Conservation (phyloP, 1,140 invertebrate genomes). For the Zaprionus tsacasi region DNA sequence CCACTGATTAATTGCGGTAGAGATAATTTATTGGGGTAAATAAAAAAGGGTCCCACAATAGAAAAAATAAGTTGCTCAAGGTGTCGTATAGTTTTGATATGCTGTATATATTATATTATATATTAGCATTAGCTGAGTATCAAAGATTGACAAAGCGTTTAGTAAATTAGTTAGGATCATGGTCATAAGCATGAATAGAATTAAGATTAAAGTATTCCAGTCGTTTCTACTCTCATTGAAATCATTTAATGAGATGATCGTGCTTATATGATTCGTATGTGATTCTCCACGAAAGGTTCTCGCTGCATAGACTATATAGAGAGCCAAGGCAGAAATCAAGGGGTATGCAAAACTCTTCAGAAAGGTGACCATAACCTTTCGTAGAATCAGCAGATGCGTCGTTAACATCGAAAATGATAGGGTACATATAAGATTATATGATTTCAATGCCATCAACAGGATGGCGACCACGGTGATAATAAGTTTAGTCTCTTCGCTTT, state of each 20-base stretch:
- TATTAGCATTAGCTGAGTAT: conserved; percentile 9
- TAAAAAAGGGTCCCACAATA: neutral
- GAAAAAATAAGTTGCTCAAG: neutral
- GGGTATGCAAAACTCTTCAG: neutral
- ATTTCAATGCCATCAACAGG: neutral
- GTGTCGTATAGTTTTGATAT: too few relatives aligned
- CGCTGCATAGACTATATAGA: neutral
- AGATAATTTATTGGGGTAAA: conserved; percentile 19
- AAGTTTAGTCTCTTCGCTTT: neutral
- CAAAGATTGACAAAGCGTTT: conserved; percentile 7
- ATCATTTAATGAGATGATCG: neutral
- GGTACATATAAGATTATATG: neutral
- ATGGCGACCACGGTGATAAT: neutral
- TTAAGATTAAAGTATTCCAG: neutral
- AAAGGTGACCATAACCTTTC: conserved; percentile 10
- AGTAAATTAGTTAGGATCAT: conserved; percentile 19
- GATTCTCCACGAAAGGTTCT: neutral
- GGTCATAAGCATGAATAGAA: conserved; percentile 17
- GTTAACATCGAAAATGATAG: conserved; percentile 5
- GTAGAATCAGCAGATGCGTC: conserved; percentile 16
- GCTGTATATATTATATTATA: too few relatives aligned
- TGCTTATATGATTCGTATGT: neutral
- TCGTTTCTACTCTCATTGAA: neutral
- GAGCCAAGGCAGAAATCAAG: neutral
- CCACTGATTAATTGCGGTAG: conserved; percentile 38